Base-by-base conservation (phyloP, 2,113 vertebrate genomes). In the Corythornis madagascariensis region DNA sequence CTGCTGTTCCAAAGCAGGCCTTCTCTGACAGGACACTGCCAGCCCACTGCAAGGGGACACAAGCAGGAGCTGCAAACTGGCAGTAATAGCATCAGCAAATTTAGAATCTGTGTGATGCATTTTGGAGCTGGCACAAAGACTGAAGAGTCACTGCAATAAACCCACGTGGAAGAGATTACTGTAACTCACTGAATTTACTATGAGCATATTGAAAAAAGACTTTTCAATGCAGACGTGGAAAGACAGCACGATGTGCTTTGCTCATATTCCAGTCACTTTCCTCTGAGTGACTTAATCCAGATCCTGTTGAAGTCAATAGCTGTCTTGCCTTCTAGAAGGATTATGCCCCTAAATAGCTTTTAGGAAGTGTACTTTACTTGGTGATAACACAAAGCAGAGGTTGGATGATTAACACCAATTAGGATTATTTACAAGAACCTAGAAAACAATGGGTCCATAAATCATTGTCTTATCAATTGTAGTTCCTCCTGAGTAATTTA, bases 401-500 rank as follows among this genome's bases (percentile, higher is more conserved):
- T 60, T 92, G 82, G 82, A 93, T 93, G 84, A 91, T 94, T 95
- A 95, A 94, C 87, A 91, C 91, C 87, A 96, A 92, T 93, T 91
- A 94, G 65, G 91, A 59, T 93, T 96, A 95, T 89, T 95, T 95
- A 92, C 17, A 4, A 89, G 78, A 92, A 74, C 72, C 64, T 85
- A 52, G 87, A 92, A 96, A 91, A 94, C 92, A 96, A 96, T 96
- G 88, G 89, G 50, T 56, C 72, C 78, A 87, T 96, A 95, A 94
- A 96, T 96, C 92, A 88, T 77, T 73, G 75, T 89, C 91, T 95
- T 95, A 95, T 96, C 94, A 92, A 83, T 76, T 87, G 84, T 26
- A 83, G 95, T 94, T 96, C 94, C 79, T 94, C 86, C 69, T 3
- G 43, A 63, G 76, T 77, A 57, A 88, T 95, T 92, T 89, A 93